Base-by-base conservation (phyloP, 2,888 invertebrate genomes). In the Tachina lurida region DNA sequence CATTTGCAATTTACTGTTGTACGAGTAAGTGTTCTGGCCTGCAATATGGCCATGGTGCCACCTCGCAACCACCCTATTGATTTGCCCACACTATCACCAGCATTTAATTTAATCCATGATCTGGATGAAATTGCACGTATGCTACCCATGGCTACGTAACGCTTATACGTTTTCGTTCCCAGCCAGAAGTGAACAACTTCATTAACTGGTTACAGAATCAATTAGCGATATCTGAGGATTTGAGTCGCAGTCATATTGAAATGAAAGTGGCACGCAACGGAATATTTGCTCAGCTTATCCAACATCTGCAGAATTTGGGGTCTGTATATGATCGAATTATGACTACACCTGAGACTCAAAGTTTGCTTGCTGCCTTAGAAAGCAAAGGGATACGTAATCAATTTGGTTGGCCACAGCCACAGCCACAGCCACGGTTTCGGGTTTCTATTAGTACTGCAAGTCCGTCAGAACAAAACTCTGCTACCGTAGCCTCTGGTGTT, bases 271-370 rank as follows among this genome's bases (percentile, higher is more conserved):
- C 87, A 49, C 88, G 89, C 60, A 89, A 88, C 60, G 91, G 90
- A 15, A 88, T 89, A 45, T 91, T 92, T 63, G 87, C 90, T 0
- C 89, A 92, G 60, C 90, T 90, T 75, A 90, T 90, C 88, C 74
- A 82, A 0, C 88, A 88, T 43, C 45, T 92, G 10, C 85, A 84
- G 47, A 87, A 86, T 0, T 78, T 92, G 15, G 87, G 87, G 49
- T 88, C 89, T 7, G 90, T 88, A 58, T 92, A 91, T 75, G 92
- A 92, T 67, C 90, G 92, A 58, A 89, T 92, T 65, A 58, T 90
- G 31, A 71, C 85, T 2, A 74, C 88, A 60, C 90, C 90, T 3
- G 90, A 88, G 19, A 87, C 90, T 0, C 86, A 89, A n/a, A 80
- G 83, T 7, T 79, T 91, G 4, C 22, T 89, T 10, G 80, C 86